Percentiles rank a stretch among this genome's conserved stretches.
Conservation (phyloP, 1,140 invertebrate genomes). For the Pomacea maculata region DNA sequence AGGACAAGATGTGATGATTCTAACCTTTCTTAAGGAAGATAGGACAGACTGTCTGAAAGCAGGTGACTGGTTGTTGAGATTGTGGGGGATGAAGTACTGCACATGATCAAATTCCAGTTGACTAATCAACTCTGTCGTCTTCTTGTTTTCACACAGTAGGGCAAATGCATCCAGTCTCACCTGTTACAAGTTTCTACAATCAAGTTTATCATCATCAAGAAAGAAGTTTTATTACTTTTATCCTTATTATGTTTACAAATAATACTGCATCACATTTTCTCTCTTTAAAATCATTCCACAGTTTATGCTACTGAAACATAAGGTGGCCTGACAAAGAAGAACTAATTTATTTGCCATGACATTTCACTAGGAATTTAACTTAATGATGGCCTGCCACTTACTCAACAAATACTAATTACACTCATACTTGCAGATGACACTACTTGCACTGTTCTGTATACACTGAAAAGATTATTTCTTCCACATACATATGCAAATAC, state of each 20-base stretch:
- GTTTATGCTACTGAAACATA: too few species aligned
- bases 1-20: background rate
- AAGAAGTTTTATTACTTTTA: background rate
- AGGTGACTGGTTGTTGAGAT: constrained; percentile 77
- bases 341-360: too few species aligned
- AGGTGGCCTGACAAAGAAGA: too few species aligned
- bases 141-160: constrained; percentile 79
- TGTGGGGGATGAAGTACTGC: constrained; percentile 74
- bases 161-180: constrained; percentile 71
- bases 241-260: constrained; percentile 12
- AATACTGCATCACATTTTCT: too few species aligned
- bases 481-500: background rate
- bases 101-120: constrained; percentile 75
- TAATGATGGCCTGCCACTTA: too few species aligned
- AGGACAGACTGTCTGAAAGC: constrained; percentile 67
- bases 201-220: constrained; percentile 24
- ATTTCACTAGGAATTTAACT: too few species aligned
- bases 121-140: constrained; percentile 75
- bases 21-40: constrained; percentile 67
- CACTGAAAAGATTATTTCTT: too few species aligned
- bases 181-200: constrained; percentile 49
- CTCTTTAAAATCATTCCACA: too few species aligned
- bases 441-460: too few species aligned
- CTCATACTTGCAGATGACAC: too few species aligned
- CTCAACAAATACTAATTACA: too few species aligned